Conservation (phyloP, 2,113 vertebrate genomes). For the Chionis minor region DNA sequence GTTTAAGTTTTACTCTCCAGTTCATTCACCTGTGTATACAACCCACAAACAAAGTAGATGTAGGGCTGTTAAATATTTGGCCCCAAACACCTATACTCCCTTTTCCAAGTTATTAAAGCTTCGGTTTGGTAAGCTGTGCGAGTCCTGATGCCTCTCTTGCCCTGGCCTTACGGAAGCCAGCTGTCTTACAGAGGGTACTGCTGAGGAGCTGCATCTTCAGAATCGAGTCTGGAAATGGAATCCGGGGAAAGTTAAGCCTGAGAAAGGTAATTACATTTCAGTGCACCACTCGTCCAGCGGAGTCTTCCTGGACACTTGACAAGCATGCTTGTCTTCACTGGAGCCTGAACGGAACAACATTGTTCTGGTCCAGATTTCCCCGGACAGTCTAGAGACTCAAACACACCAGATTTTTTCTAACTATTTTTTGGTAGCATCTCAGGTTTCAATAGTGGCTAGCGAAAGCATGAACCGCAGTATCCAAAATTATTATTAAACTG, state of each 20-base stretch:
- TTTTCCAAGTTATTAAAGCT: background rate
- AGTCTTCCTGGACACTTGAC: background rate
- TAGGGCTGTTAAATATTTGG: background rate
- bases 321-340: accelerated
- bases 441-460: background rate
- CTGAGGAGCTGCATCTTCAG: background rate
- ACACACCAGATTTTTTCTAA: background rate
- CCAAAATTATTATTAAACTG: background rate
- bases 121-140: background rate
- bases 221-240: background rate
- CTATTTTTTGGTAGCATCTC: background rate
- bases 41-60: background rate
- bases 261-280: background rate
- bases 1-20: background rate
- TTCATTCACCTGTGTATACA: background rate
- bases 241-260: background rate
- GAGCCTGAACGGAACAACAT: background rate
- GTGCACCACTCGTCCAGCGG: no score
- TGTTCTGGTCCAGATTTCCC: background rate
- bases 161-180: background rate
- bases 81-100: background rate
- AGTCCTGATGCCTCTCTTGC: background rate
- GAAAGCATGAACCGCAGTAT: background rate
- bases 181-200: background rate
- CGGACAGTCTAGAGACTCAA: background rate